Evolutionary conservation across 2,797 vertebrate genomes (phyloP).

Genomic region (Poecilia gillii): DNA sequence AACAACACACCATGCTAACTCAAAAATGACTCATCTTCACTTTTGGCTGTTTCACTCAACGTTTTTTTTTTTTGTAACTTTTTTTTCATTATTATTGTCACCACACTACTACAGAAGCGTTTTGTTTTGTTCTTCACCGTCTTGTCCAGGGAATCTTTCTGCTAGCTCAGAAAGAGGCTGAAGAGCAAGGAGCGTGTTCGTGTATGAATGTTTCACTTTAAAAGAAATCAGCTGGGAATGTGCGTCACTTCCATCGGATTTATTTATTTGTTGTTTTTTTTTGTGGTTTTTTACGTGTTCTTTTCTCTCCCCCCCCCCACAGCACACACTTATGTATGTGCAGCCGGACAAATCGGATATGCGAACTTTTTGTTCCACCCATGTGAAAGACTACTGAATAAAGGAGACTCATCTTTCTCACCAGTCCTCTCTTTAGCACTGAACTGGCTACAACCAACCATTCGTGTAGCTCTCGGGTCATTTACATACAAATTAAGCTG

Average conservation of each 20-base stretch:
- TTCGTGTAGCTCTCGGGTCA: constrained; percentile 75
- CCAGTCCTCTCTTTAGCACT: constrained; percentile 58
- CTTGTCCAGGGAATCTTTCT: constrained; percentile 37
- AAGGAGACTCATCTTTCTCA: constrained; percentile 55
- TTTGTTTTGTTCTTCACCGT: not conserved
- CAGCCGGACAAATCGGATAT: constrained; percentile 45
- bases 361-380: constrained; percentile 66
- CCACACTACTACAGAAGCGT: constrained; percentile 15
- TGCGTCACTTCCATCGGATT: constrained; percentile 55
- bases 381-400: constrained; percentile 78
- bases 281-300: not conserved
- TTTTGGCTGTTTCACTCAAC: constrained; percentile 36
- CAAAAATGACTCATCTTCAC: constrained; percentile 59
- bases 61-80: not conserved
- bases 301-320: not conserved
- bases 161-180: constrained; percentile 38
- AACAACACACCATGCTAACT: constrained; percentile 75
- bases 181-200: constrained; percentile 45
- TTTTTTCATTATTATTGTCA: constrained; percentile 18
- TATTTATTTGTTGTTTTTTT: not conserved
- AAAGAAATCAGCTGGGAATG: constrained; percentile 69
- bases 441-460: constrained; percentile 56
- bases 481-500: constrained; percentile 88
- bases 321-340: constrained; percentile 42
- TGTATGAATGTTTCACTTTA: constrained; percentile 47